Percentiles rank a stretch among this genome's conserved stretches.
Conservation (phyloP, 2,113 vertebrate genomes). For the Balaenoptera acutorostrata region DNA sequence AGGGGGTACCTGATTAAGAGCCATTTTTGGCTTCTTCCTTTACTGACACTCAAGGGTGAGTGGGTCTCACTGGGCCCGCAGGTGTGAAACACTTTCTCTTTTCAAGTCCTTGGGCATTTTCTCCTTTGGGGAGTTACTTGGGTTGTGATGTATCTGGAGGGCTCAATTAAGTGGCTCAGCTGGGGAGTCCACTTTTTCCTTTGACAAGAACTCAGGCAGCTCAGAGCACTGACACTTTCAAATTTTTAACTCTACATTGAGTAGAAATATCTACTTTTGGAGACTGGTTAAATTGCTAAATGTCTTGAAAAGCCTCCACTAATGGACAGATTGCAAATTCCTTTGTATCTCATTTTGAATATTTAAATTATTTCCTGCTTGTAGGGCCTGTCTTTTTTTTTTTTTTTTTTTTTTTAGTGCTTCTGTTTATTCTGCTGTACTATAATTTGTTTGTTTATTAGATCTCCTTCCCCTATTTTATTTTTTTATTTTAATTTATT, state of each 20-base stretch:
- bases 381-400: background rate
- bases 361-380: background rate
- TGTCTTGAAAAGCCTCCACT: background rate
- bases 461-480: too few relatives aligned
- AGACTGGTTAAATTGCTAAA: background rate
- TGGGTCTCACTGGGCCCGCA: background rate
- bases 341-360: background rate
- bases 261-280: background rate
- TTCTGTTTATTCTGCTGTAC: too few relatives aligned
- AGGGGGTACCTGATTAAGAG: background rate
- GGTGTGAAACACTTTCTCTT: background rate
- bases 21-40: conserved; percentile 40
- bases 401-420: too few relatives aligned
- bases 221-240: background rate
- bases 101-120: background rate
- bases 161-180: background rate
- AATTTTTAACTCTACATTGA: background rate
- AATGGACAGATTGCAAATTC: background rate
- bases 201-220: background rate
- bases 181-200: background rate
- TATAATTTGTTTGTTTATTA: too few relatives aligned
- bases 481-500: too few relatives aligned
- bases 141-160: background rate
- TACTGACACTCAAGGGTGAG: background rate
- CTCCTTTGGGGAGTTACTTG: background rate